phyloP scores from a whole-genome alignment of 2,797 vertebrate species.

The Clarias fuscus region DNA sequence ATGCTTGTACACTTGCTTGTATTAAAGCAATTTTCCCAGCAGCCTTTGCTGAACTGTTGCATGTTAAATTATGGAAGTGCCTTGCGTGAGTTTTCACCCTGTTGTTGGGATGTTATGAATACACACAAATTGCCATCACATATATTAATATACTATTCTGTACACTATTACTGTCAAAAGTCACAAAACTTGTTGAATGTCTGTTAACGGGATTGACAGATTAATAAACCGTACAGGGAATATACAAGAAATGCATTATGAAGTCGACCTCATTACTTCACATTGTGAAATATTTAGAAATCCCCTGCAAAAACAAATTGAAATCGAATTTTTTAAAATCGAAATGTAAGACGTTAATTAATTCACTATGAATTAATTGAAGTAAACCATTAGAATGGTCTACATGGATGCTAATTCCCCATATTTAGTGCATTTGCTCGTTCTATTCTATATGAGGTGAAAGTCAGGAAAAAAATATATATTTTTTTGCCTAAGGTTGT shows the following conservation, averaged over 20 bases:
- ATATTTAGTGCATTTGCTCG: neutral
- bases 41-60: neutral
- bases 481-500: neutral
- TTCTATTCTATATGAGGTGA: neutral
- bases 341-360: too few species aligned
- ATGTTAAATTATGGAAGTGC: neutral
- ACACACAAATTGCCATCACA: neutral
- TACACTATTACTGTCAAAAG: neutral
- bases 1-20: neutral
- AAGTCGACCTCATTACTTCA: neutral
- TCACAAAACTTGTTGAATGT: neutral
- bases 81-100: neutral
- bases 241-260: neutral
- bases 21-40: neutral
- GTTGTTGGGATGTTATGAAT: neutral
- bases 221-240: neutral
- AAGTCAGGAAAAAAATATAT: neutral
- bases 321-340: too few species aligned
- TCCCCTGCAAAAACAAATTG: too few species aligned
- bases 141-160: neutral
- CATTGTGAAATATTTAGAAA: neutral
- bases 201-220: neutral
- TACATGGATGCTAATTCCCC: neutral
- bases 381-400: neutral
- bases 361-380: neutral